These are phyloP conservation scores for Vanessa cardui DNA, from an alignment of 2,888 invertebrate species.

Conservation along the genomic window DNA sequence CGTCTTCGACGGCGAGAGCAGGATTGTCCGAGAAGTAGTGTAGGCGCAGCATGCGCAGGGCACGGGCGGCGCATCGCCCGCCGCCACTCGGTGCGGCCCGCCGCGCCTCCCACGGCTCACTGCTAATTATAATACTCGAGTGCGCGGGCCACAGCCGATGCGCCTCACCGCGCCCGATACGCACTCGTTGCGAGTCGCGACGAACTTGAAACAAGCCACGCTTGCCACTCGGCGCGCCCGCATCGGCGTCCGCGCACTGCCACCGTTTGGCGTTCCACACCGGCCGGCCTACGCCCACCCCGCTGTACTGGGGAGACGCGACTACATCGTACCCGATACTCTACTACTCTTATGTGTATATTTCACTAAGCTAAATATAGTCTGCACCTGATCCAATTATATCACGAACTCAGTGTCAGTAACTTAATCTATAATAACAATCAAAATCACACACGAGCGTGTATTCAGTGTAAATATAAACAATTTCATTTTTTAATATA, in stretches of 20 bases:
- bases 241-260: slow-evolving; percentile 44
- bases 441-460: not conserved
- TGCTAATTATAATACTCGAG: slow-evolving; percentile 71
- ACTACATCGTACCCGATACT: slow-evolving; percentile 46
- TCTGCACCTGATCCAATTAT: slow-evolving; percentile 49
- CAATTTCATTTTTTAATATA: not conserved
- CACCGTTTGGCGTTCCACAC: slow-evolving; percentile 39
- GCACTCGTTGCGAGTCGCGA: slow-evolving; percentile 39
- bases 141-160: slow-evolving; percentile 45
- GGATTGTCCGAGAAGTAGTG: slow-evolving; percentile 92
- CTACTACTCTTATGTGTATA: slow-evolving; percentile 41
- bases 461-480: not conserved
- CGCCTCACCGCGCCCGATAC: slow-evolving; percentile 35
- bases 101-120: slow-evolving; percentile 80
- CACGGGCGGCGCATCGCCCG: slow-evolving; percentile 76
- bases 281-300: slow-evolving; percentile 47
- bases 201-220: slow-evolving; percentile 45
- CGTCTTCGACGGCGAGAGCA: slow-evolving; percentile 85
- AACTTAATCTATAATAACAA: slow-evolving; percentile 35
- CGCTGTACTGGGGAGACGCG: slow-evolving; percentile 47
- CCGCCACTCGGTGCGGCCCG: slow-evolving; percentile 75
- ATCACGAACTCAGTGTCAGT: slow-evolving; percentile 43
- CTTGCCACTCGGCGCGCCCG: slow-evolving; percentile 32
- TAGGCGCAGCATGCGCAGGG: slow-evolving; percentile 89
- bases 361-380: slow-evolving; percentile 47